Base-by-base conservation (phyloP, 2,888 invertebrate genomes). In the Xanthorhoe designata region DNA sequence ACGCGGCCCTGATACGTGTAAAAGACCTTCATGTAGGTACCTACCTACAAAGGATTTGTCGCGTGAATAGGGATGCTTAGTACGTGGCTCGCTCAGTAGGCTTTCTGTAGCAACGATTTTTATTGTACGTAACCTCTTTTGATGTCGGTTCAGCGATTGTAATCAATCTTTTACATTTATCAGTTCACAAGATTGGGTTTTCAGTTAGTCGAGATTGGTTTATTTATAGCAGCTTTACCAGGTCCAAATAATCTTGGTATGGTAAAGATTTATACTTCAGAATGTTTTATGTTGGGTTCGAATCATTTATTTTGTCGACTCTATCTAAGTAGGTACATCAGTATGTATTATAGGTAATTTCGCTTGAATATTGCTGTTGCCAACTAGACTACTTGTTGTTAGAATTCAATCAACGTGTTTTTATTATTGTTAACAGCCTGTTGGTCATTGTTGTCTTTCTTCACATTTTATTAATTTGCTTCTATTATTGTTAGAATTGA, bases 1-100 rank as follows among this genome's bases (percentile, higher is more conserved):
- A 6, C 7, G 0, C 7, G 5, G 32, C 32, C 32, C 7, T 32
- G 32, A 32, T 24, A 32, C 6, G 7, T 32, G 32, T 32, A 32
- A 32, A 32, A 32, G 5, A 32, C 32, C 32, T 7, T 32, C 8
- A 32, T 32, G 8, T 42, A 13, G 10, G 38, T 42, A 42, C 38
- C 38, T 42, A 42, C 38, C 38, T 42, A 42, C 68, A 73, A 72
- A 76, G 84, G 85, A 86, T 86, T 86, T 85, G 81, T 83, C 78
- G 76, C 77, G 69, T 69, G 78, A 79, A 83, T 79, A 79, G 72
- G 79, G 78, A 76, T 81, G 78, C 80, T 75, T 75, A 78, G 75
- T 66, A 67, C 55, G 63, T 45, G 32, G 49, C n/a, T 54, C 47
- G 61, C 17, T 51, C 50, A 49, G 35, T 49, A 45, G 47, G 54